Base-by-base conservation (phyloP, 2,797 vertebrate genomes). In the Sebastes minor region DNA sequence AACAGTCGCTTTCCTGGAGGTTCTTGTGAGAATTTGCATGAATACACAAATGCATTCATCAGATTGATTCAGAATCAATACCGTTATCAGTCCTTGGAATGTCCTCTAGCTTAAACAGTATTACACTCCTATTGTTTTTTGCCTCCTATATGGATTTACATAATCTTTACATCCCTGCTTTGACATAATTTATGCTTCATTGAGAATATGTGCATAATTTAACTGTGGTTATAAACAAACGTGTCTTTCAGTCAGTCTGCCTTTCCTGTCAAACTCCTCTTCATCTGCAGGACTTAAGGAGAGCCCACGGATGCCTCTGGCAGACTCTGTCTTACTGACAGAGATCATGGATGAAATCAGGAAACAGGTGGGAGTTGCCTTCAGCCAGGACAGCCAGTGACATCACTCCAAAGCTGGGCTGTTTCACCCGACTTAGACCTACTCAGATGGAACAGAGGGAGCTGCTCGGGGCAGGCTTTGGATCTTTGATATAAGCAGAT, bases 261-360 rank as follows among this genome's bases (percentile, higher is more conserved):
- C 52, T 63, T 56, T 35, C 27, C 27, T 71, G 18, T 25, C 62
- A 25, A 74, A 74, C 72, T 74, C 55, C 3, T 80, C 63, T 32
- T 72, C 60, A 14, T 88, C 64, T 38, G 22, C 78, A 95, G 90
- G 91, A 77, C 68, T 90, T 61, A 92, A 90, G 62, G 85, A 92
- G 87, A 95, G 92, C 71, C 81, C 79, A 85, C 87, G 78, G 16
- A 92, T 95, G 91, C 88, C 94, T 72, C 85, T 94, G 91, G 87
- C 89, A 46, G 91, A 94, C 2, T 94, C 90, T 12, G 74, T 92
- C n/a, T 80, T 93, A 56, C 86, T 95, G 78, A 91, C 89, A 1
- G 92, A 93, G 76, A 89, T 93, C 85, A 92, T 92, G 92, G 90
- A 93, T 85, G 88, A 94, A 87, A 93, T 93, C 83, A 82, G 90